Evolutionary conservation across 2,113 vertebrate species (phyloP), one percentile per base, ranked within the genome.

Genomic region (Platycercus adscitus): DNA sequence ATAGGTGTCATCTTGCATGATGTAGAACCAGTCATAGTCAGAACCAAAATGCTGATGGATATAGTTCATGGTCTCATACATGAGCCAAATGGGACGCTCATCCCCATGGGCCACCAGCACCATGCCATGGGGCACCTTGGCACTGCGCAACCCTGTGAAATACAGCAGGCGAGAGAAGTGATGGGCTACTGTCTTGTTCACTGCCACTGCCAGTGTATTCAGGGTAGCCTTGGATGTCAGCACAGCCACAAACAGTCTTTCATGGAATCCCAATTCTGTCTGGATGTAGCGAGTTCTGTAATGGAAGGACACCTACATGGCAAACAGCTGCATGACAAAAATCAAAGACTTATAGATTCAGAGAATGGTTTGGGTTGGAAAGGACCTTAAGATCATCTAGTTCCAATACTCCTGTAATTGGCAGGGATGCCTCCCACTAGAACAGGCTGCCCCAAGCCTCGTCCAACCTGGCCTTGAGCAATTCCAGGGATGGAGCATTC

Each of bases 21-120:
- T 70, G 92, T 99, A 98, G 98, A 99, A 99, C 99, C 99, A 99
- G 97, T 99, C 99, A 6, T 99, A 99, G 95, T 99, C 99, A 0
- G 98, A 98, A 61, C 98, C 98, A 7, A 99, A 98, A 93, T 99
- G 99, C 39, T 98, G 98, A 56, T 99, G 98, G 41, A 99, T 98
- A 64, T 99, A 98, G 43, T 98, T 99, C 89, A 99, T 93, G 1
- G 99, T 99, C 98, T 99, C 99, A 1, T 99, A 99, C 99, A 99
- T 99, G 69, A 99, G 98, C 99, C 99, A 99, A n/a, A 99, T 99
- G 0, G 99, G 99, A 2, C 99, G 98, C 93, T 99, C 99, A 0
- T 99, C 99, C 1, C 99, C 99, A 0, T 99, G 99, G 12, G 99
- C 98, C 2, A 99, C 98, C 80, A 99, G 98, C 10, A 98, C 98